phyloP scores from a whole-genome alignment of 2,113 vertebrate genomes.

The Rhipidura dahli region DNA sequence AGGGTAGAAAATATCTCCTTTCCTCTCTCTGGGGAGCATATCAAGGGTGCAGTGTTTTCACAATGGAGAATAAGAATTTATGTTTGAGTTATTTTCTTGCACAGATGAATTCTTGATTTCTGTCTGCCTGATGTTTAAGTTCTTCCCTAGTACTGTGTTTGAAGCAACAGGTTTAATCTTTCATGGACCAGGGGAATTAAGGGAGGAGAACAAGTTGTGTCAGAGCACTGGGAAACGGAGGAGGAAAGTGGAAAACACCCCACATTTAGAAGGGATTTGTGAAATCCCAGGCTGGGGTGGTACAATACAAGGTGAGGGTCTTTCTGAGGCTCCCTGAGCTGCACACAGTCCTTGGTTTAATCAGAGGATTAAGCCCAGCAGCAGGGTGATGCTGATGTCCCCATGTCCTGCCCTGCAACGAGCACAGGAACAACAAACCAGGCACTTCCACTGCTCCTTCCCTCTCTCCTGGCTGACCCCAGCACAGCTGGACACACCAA shows the following conservation, averaged over 20 bases:
- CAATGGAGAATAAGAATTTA: background rate
- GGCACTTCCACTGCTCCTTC: background rate
- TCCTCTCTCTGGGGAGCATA: background rate
- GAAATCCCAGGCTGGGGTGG: background rate
- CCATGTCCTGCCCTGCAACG: background rate
- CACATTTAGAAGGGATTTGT: background rate
- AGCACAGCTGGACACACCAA: background rate
- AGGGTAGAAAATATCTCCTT: background rate
- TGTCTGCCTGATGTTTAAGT: background rate
- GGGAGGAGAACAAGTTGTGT: background rate
- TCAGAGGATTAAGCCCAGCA: background rate
- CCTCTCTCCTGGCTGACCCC: background rate
- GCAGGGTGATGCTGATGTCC: background rate
- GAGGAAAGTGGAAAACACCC: background rate
- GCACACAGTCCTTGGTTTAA: background rate
- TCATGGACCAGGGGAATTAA: background rate
- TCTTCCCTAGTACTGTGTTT: background rate
- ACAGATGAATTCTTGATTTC: background rate
- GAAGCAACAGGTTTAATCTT: background rate
- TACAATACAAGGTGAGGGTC: rapidly evolving
- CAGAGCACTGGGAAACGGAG: background rate
- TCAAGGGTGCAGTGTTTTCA: background rate
- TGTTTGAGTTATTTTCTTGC: background rate
- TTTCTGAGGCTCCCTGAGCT: background rate
- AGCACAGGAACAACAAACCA: background rate